Evolutionary conservation across 2,113 vertebrate genomes (phyloP), one percentile per base, ranked within the genome.

Genomic region (Crotalus helleri): DNA sequence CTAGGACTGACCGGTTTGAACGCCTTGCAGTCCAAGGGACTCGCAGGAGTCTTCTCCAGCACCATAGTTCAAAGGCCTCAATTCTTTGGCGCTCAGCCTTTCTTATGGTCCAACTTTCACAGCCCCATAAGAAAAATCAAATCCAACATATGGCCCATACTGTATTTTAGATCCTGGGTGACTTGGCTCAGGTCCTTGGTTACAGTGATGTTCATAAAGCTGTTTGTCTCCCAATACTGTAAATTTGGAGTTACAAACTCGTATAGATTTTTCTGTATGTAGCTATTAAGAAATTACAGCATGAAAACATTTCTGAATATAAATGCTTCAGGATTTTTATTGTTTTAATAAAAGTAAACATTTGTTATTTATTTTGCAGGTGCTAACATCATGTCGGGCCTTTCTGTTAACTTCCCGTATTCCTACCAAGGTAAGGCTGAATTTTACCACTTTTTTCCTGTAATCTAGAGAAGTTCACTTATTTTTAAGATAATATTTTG

Each of bases 341-440:
- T 53, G 54, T 55, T 64, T 90, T 85, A 39, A 58, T 17, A 39
- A 54, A 92, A 53, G 4, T n/a, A 57, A 95, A 6, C 61, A 24
- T 26, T 26, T 88, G 23, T 24, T 96, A 4, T 96, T 94, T 93
- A 46, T 92, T 94, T 96, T 90, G 13, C 95, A 99, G 99, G 98
- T 99, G n/a, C 97, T 99, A 5, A 98, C 99, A 6, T 98, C 99
- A 95, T 98, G 99, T 96, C 98, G 99, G 3, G 98, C 97, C 61
- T 99, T 99, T 97, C 98, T 99, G 13, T 93, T 99, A 94, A 98
- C 98, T 0, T 98, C 99, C 24, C 98, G 99, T 64, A 98, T 99
- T 96, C 99, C 99, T 89, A 97, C 98, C 95, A 99, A 99, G 99
- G 99, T 99, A 98, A 98, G 97, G 64, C 17, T 0, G 1, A 2